Evolutionary conservation across 2,888 invertebrate species (phyloP), one percentile per base, ranked within the genome.

Genomic region (Clusia tigrina): DNA sequence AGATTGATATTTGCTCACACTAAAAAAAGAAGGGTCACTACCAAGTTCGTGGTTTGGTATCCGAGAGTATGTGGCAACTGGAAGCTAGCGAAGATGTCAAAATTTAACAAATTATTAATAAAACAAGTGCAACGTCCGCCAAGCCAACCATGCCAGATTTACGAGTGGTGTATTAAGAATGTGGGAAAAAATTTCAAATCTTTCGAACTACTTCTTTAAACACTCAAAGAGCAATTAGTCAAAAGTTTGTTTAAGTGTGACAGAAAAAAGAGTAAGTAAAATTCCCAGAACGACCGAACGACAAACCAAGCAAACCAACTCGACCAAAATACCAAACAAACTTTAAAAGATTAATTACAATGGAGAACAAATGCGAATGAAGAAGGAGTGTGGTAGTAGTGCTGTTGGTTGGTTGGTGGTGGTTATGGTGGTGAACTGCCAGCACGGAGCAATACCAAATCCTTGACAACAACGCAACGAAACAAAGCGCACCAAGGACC

Each of bases 181-280:
- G n/a, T n/a, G n/a, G n/a, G n/a, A n/a, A n/a, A n/a, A n/a, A n/a
- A n/a, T n/a, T n/a, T n/a, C n/a, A n/a, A n/a, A n/a, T n/a, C n/a
- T n/a, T n/a, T n/a, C n/a, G n/a, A n/a, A n/a, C n/a, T n/a, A n/a
- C n/a, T n/a, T n/a, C n/a, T n/a, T n/a, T n/a, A n/a, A n/a, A n/a
- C n/a, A n/a, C n/a, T n/a, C n/a, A n/a, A n/a, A n/a, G n/a, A n/a
- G n/a, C 77, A 74, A 74, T 78, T 74, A 74, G 78, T 73, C 68
- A 64, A 77, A 78, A 75, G 67, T 78, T 78, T 71, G 68, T 77
- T 76, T 76, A 76, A 78, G 77, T 78, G 78, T 77, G 77, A 77
- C 76, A 76, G 74, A 73, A 78, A 76, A 73, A 73, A 65, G 63
- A 64, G 59, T 67, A 60, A 26, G 66, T 54, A 67, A 53, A 48